Evolutionary conservation across 2,797 vertebrate species (phyloP), one percentile per base, ranked within the genome.

Genomic region (Megalops cyprinoides): DNA sequence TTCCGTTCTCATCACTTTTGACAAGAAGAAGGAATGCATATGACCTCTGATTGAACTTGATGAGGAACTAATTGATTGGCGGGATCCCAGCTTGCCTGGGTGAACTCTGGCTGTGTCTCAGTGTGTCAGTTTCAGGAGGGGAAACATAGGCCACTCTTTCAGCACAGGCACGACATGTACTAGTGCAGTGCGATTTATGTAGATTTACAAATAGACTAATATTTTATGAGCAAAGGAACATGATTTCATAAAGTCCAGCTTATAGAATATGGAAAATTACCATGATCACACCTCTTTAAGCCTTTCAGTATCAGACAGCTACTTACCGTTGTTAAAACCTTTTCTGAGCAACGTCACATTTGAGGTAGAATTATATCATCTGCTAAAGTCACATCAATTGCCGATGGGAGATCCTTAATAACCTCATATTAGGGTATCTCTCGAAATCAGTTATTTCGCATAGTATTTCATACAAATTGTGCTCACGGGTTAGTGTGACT

Each of bases 41-140:
- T 82, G 82, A 77, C 84, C 86, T 60, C 60, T 42, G 77, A 67
- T 67, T 84, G 84, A 88, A 84, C 84, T 79, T 81, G 49, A 78
- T 84, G 48, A 78, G 73, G 78, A 79, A 71, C 53, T 42, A 39
- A 78, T 80, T 77, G 82, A 79, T 78, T 87, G 85, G 81, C 79
- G 23, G 74, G 60, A 78, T 34, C 25, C 77, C 82, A 85, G 75
- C 62, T 82, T 84, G 86, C 84, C 82, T 48, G 62, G 76, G 53
- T 87, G 82, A 87, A 84, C 82, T 74, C 76, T 77, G 60, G n/a
- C 79, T 34, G 75, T 62, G 49, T 80, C 77, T 78, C 77, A 10
- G 28, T 77, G 49, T 51, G 49, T 84, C 20, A 71, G 23, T 60
- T 71, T 83, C 65, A 80, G 58, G 56, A 31, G 37, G 42, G 69